These are phyloP conservation scores for Columbina picui DNA, from an alignment of 2,113 vertebrate species.

Conservation along the genomic window DNA sequence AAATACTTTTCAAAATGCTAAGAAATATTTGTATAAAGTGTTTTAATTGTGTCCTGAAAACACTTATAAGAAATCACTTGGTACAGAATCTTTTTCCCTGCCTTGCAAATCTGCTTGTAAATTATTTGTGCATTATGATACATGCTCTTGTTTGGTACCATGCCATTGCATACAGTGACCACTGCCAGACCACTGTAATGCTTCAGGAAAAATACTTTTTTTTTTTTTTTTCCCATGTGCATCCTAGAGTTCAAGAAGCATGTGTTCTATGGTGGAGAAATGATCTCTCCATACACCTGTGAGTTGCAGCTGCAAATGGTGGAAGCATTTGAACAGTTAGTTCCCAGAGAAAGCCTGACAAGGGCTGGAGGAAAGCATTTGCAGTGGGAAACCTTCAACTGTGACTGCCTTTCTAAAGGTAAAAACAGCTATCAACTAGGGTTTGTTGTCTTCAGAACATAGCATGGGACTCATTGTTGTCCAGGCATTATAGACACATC, in stretches of 20 bases:
- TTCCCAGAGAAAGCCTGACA: not conserved
- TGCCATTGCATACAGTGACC: not conserved
- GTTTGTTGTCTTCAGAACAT: not conserved
- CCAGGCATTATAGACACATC: not conserved
- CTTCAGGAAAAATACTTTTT: not conserved
- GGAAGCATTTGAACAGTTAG: not conserved
- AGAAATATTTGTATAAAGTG: not conserved
- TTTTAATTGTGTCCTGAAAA: not conserved
- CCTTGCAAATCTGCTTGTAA: not conserved
- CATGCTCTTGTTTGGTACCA: not conserved
- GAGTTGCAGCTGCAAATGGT: not conserved
- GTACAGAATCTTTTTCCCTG: not conserved
- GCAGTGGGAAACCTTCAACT: not conserved
- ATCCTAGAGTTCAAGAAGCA: not conserved
- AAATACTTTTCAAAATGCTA: not conserved
- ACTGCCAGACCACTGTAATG: not conserved
- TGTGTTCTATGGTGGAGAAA: not conserved
- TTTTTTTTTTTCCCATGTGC: not conserved
- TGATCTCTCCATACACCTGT: not conserved
- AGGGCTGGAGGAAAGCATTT: not conserved
- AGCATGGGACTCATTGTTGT: rapidly evolving
- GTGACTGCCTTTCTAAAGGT: not conserved
- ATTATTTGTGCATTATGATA: rapidly evolving
- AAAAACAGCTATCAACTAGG: not conserved
- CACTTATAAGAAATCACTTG: not conserved